Evolutionary conservation across 2,888 invertebrate species (phyloP), one percentile per base, ranked within the genome.

Genomic region (Perizoma flavofasciatum): DNA sequence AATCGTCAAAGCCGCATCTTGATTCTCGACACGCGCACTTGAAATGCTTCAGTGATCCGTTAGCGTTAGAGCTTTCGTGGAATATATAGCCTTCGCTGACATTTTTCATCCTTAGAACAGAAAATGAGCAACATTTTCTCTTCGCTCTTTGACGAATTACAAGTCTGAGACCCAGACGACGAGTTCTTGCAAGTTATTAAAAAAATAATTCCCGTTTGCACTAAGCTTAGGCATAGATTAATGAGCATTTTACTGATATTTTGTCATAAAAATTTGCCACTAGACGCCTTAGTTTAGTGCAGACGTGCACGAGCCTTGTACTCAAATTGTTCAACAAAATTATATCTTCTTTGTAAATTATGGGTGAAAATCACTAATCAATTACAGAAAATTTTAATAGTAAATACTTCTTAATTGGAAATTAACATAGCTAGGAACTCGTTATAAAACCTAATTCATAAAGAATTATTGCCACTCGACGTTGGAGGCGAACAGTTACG

Each of bases 21-120:
- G 57, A 55, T 59, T 51, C 52, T 54, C 33, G 44, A 57, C 66
- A 59, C 59, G 63, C 49, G 48, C 55, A 49, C 56, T 48, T 54
- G 53, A 53, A 55, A 61, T 54, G 43, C 49, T 59, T 22, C 22
- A 57, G 41, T 35, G 51, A 40, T 50, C 6, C 50, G n/a, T n/a
- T n/a, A n/a, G n/a, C n/a, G n/a, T n/a, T n/a, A n/a, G n/a, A 22
- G 22, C 22, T 22, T 22, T 52, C 49, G 55, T 51, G 44, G 39
- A 49, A 40, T 41, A 40, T 41, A 50, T 40, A 34, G 35, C 41
- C 11, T 8, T 43, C n/a, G 10, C 32, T 43, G 46, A 6, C 33
- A 46, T 5, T 41, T 46, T 3, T 11, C 32, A 44, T 5, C 1
- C 33, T 46, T 46, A 46, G 7, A 0, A 5, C 46, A n/a, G 33